Base-by-base conservation (phyloP, 1,140 invertebrate species). In the Cephus cinctus region DNA sequence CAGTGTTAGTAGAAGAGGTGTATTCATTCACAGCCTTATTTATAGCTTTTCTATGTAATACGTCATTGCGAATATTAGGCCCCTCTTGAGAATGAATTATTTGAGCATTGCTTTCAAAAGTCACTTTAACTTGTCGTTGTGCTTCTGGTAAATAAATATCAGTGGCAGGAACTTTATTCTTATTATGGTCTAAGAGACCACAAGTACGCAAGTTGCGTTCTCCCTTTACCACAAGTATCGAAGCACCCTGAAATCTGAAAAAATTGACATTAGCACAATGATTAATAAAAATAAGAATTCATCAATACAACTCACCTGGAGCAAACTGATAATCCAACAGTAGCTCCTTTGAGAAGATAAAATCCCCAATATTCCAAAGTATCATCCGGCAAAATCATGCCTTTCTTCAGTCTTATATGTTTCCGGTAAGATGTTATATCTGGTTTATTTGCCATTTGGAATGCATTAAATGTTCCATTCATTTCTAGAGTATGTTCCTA, bases 301-400 rank as follows among this genome's bases (percentile, higher is more conserved):
- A 23, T 5, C 4, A 20, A 9, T 38, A 31, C 49, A 35, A 35
- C 31, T 51, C 82, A 87, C 71, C 86, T 81, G 31, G 89, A 90
- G 71, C 91, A 94, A 25, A 89, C 84, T 54, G 87, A 88, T 5
- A 92, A 72, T 38, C 80, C 80, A 2, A 92, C 86, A 11, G 78
- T 83, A 9, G 89, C 87, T 12, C 88, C 89, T 67, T 83, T 81
- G 16, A 89, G 78, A 11, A 94, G 69, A 75, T 88, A 92, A 78
- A 93, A 94, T 16, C 90, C 89, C 89, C 89, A 93, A 72, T 92
- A 93, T 69, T 92, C 89, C 23, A 92, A 76, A 16, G 88, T 89
- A 61, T 93, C 90, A 73, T 92, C 90, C 1, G 88, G 87, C 52
- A 93, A 70, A 6, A 73, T 82, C 85, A 93, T 89, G 32, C 87